Evolutionary conservation across 2,113 vertebrate species (phyloP).

Genomic region (Aptenodytes forsteri): DNA sequence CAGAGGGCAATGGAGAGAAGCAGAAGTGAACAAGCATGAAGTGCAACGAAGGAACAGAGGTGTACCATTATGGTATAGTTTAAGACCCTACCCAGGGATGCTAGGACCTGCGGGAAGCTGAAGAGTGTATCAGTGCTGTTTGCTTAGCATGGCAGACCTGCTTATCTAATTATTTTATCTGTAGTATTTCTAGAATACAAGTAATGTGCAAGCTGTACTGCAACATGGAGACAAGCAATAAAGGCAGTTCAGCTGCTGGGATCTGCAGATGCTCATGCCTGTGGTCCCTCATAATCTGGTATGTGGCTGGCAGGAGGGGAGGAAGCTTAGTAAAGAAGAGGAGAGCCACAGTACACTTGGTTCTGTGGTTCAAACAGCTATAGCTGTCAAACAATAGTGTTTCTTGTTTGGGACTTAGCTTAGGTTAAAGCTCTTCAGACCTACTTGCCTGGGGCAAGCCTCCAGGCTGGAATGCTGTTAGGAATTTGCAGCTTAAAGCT

Average conservation of each 20-base stretch:
- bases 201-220: background rate
- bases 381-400: background rate
- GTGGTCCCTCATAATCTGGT: background rate
- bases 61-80: background rate
- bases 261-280: background rate
- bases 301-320: background rate
- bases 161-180: background rate
- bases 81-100: background rate
- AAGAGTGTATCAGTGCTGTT: background rate
- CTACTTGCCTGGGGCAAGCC: slow-evolving; percentile 3
- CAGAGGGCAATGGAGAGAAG: background rate
- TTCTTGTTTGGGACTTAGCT: background rate
- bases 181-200: background rate
- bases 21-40: background rate
- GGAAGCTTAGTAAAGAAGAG: background rate
- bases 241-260: background rate
- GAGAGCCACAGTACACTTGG: background rate
- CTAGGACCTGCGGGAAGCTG: background rate
- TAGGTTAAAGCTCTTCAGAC: background rate
- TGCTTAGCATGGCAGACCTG: background rate
- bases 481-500: slow-evolving; percentile 18
- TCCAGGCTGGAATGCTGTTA: background rate
- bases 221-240: background rate
- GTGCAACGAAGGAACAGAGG: background rate
- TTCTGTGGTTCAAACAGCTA: background rate